Evolutionary conservation across 1,140 invertebrate species (phyloP).

Genomic region (Planococcus citri): DNA sequence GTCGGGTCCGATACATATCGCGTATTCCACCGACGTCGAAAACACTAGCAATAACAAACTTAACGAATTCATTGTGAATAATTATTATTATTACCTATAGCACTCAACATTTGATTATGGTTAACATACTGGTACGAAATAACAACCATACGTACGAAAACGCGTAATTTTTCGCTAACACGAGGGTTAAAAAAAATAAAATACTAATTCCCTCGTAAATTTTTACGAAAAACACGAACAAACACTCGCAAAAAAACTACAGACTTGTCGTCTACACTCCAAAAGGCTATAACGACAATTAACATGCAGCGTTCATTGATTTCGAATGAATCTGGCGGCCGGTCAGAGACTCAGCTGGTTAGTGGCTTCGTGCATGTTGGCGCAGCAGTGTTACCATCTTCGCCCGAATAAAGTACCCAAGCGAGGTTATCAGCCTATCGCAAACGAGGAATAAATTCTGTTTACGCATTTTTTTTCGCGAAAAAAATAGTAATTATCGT

Average conservation of each 20-base stretch:
- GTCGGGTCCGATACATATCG: conserved; percentile 5
- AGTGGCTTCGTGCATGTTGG: not conserved
- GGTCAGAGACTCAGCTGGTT: conserved; percentile 4
- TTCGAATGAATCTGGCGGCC: conserved; percentile 1
- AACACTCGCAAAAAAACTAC: not conserved
- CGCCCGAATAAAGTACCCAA: not conserved
- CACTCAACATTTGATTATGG: not conserved
- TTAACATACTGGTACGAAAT: not conserved
- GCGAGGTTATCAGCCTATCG: not conserved
- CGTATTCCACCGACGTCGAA: not conserved
- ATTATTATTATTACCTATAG: too few relatives aligned
- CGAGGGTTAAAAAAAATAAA: not conserved
- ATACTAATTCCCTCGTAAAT: too few relatives aligned
- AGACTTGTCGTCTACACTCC: conserved; percentile 1
- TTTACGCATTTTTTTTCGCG: not conserved
- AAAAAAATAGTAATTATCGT: not conserved
- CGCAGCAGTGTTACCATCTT: not conserved
- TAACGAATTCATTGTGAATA: not conserved
- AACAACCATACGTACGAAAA: not conserved
- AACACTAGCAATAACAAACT: not conserved
- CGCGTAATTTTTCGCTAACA: not conserved
- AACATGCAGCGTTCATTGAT: not conserved
- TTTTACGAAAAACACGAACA: not conserved
- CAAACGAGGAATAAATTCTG: too few relatives aligned
- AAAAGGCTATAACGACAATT: conserved; percentile 7